A percentile compares a stretch with the other conserved stretches of the same genome.
These are phyloP conservation scores for Gallinago paraguaiae DNA, from an alignment of 2,113 vertebrate genomes.

Conservation along the genomic window DNA sequence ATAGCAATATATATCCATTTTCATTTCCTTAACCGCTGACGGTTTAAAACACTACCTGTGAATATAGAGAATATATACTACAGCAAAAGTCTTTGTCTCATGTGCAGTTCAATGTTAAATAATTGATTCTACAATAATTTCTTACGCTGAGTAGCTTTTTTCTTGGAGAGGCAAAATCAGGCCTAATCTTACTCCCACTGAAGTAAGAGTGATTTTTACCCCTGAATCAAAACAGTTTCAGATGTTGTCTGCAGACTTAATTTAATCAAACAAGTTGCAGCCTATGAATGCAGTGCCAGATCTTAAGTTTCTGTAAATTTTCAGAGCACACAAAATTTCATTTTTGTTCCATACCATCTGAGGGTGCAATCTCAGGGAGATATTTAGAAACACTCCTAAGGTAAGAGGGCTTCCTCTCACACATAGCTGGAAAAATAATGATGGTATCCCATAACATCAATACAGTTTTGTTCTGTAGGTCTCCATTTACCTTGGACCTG, in stretches of 20 bases:
- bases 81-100: neutral
- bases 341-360: neutral
- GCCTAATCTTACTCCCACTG: neutral
- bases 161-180: neutral
- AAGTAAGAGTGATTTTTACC: neutral
- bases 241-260: neutral
- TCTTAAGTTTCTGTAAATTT: neutral
- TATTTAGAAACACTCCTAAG: neutral
- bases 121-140: neutral
- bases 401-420: neutral
- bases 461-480: conserved; percentile 16
- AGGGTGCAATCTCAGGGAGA: neutral
- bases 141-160: neutral
- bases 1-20: neutral
- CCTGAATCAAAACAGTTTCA: neutral
- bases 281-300: neutral
- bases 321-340: neutral
- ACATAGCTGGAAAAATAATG: neutral
- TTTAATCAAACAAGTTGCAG: neutral
- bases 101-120: neutral
- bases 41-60: neutral
- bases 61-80: neutral
- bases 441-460: neutral
- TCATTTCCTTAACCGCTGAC: neutral
- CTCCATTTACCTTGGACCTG: conserved; percentile 39